phyloP scores from a whole-genome alignment of 2,888 invertebrate genomes.

The Lathronympha strigana region DNA sequence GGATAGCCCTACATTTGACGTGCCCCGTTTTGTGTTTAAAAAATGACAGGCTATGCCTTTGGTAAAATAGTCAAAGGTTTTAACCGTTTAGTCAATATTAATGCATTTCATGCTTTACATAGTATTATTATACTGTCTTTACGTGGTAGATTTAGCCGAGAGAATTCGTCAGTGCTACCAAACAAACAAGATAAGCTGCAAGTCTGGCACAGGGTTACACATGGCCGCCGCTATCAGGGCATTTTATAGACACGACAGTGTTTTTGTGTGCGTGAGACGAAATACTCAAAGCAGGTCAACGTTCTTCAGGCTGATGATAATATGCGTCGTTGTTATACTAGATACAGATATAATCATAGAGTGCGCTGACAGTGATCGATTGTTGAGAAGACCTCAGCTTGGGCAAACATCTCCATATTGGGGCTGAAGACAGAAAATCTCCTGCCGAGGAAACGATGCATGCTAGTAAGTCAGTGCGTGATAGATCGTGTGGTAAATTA shows the following conservation, averaged over 20 bases:
- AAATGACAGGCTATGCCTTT: too few relatives aligned
- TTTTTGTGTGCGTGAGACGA: slow-evolving; percentile 64
- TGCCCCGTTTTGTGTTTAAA: too few relatives aligned
- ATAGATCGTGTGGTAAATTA: slow-evolving; percentile 39
- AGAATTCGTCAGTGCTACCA: slow-evolving; percentile 49
- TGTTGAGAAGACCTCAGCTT: slow-evolving; percentile 72
- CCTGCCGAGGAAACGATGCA: slow-evolving; percentile 38
- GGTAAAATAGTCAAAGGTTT: too few relatives aligned
- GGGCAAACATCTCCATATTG: slow-evolving; percentile 68
- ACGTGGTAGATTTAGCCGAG: slow-evolving; percentile 7
- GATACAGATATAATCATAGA: slow-evolving; percentile 44
- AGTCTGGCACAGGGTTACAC: slow-evolving; percentile 52
- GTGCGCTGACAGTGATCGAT: slow-evolving; percentile 79
- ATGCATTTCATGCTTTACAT: not conserved
- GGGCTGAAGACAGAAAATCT: slow-evolving; percentile 67
- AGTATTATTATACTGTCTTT: not conserved
- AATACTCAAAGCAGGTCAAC: slow-evolving; percentile 73
- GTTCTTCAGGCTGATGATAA: slow-evolving; percentile 67
- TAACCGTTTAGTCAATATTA: too few relatives aligned
- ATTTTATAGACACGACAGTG: slow-evolving; percentile 56
- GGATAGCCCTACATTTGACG: too few relatives aligned
- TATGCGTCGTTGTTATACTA: slow-evolving; percentile 51
- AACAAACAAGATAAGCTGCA: slow-evolving; percentile 69
- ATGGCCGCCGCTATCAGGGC: slow-evolving; percentile 67
- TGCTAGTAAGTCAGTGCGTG: slow-evolving; percentile 34